Evolutionary conservation across 2,888 invertebrate genomes (phyloP).

Genomic region (Odontocolon sp.): DNA sequence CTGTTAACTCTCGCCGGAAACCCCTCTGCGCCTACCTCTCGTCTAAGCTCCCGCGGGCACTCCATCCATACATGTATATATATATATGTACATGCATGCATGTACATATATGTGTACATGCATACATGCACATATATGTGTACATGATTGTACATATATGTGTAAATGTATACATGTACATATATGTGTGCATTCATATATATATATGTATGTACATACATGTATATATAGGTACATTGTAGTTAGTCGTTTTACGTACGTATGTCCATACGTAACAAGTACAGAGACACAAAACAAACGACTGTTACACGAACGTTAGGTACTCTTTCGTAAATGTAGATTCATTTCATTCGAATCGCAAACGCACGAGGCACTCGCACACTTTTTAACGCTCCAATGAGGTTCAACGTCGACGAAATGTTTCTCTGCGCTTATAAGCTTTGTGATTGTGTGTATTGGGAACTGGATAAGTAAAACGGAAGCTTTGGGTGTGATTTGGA

Average conservation of each 20-base stretch:
- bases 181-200: not conserved
- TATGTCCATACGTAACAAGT: not conserved
- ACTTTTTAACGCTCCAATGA: no score
- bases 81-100: constrained; percentile 22
- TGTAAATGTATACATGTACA: not conserved
- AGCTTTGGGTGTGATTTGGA: no score
- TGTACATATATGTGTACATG: constrained; percentile 4
- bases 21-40: constrained; percentile 79
- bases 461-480: no score
- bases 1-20: constrained; percentile 81
- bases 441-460: no score
- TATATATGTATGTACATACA: not conserved
- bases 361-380: not conserved
- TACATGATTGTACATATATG: not conserved
- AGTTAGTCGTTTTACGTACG: constrained; percentile 4
- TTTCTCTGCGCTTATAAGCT: no score
- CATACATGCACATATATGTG: not conserved
- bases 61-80: constrained; percentile 13
- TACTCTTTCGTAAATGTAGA: no score
- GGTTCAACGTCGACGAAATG: no score
- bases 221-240: not conserved
- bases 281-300: no score
- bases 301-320: no score
- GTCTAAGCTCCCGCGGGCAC: constrained; percentile 72
- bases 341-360: constrained; percentile 6